phyloP scores from a whole-genome alignment of 2,113 vertebrate genomes.

The Otus sunia region DNA sequence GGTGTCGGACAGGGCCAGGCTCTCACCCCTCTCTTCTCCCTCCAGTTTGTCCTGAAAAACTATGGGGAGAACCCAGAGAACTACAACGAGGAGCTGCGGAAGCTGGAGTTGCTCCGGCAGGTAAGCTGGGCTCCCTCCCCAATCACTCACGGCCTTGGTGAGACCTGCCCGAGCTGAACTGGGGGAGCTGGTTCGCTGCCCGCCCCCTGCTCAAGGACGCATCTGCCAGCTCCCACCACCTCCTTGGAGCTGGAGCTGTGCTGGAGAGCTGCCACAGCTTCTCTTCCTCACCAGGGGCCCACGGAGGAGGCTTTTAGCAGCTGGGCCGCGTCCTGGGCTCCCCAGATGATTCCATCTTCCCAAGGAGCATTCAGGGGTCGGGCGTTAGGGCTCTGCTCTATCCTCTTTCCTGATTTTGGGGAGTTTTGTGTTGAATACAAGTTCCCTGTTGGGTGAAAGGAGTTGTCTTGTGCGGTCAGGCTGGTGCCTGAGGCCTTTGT shows the following conservation, averaged over 20 bases:
- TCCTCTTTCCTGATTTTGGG: accelerated
- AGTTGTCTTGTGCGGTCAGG: not conserved
- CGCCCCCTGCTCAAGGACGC: accelerated
- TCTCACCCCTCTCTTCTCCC: not conserved
- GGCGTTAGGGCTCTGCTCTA: not conserved
- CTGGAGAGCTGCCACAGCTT: accelerated
- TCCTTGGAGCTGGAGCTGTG: not conserved
- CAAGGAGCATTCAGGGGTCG: not conserved
- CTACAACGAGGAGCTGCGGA: slow-evolving; percentile 95
- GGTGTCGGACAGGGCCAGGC: not conserved
- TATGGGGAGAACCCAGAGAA: slow-evolving; percentile 95
- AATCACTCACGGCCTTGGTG: accelerated
- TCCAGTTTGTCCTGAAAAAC: slow-evolving; percentile 93
- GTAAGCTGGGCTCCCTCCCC: slow-evolving; percentile 28
- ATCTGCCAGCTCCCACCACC: accelerated
- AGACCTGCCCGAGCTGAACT: not conserved
- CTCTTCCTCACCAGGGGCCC: not conserved
- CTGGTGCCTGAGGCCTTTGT: not conserved
- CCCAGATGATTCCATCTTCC: not conserved
- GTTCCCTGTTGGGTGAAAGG: not conserved
- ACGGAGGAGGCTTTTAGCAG: accelerated
- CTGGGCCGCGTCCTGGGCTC: accelerated
- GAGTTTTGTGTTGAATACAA: not conserved
- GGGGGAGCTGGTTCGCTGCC: too few species aligned
- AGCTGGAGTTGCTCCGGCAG: slow-evolving; percentile 92